A percentile compares a stretch with the other conserved stretches of the same genome.
Evolutionary conservation across 2,888 invertebrate species (phyloP).

Genomic region (Holacanthella duospinosa): DNA sequence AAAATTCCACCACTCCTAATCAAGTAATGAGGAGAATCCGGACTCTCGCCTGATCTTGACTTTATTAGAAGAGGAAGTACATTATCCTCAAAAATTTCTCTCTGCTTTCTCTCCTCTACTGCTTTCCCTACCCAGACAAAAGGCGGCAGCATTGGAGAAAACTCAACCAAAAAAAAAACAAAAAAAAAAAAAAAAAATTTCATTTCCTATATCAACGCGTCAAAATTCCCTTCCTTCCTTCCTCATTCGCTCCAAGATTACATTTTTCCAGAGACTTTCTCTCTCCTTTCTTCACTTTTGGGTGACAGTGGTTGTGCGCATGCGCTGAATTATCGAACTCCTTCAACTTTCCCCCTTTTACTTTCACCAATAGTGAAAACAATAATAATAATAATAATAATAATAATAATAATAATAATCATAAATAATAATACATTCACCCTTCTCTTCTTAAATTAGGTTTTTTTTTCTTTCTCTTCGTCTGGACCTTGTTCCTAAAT

Average conservation of each 20-base stretch:
- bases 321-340: slow-evolving; percentile 1
- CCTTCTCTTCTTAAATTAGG: not conserved
- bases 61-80: slow-evolving; percentile 1
- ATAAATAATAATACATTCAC: not conserved
- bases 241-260: not conserved
- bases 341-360: not conserved
- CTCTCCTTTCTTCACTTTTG: not conserved
- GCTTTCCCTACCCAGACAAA: not conserved
- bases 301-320: not conserved
- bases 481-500: not conserved
- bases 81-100: not conserved
- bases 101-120: not conserved
- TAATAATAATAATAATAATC: too few relatives aligned
- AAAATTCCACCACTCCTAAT: not conserved
- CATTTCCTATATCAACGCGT: not conserved
- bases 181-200: too few relatives aligned
- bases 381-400: too few relatives aligned
- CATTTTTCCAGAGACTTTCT: not conserved
- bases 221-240: not conserved
- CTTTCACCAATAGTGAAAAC: not conserved
- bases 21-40: not conserved
- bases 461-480: not conserved
- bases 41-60: not conserved
- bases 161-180: not conserved
- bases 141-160: not conserved